phyloP scores from a whole-genome alignment of 2,888 invertebrate genomes.

The Galerucella calmariensis region DNA sequence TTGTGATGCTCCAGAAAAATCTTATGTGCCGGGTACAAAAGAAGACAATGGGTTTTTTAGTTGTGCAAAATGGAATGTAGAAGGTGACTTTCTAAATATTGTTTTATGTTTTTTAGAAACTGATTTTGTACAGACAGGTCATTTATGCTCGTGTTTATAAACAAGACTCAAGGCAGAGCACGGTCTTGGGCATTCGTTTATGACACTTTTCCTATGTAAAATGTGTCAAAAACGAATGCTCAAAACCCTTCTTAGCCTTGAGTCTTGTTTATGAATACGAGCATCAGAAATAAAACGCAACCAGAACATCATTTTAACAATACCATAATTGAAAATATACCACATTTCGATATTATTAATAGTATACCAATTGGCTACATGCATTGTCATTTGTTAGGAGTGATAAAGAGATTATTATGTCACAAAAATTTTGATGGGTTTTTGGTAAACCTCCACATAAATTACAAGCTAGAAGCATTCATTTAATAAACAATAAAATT shows the following conservation, averaged over 20 bases:
- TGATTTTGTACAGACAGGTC: conserved; percentile 22
- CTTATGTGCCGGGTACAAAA: conserved; percentile 17
- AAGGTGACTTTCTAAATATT: conserved; percentile 29
- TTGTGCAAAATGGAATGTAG: conserved; percentile 30
- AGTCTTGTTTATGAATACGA: no score
- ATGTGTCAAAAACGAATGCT: no score
- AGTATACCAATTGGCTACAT: not conserved
- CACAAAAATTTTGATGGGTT: not conserved
- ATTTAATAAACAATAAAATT: not conserved
- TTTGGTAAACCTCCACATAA: not conserved
- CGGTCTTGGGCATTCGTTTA: no score
- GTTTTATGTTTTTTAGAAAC: conserved; percentile 27
- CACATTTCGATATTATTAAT: conserved; percentile 1
- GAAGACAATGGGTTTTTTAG: conserved; percentile 30
- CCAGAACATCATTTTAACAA: no score
- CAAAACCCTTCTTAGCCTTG: no score
- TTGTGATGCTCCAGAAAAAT: conserved; percentile 33
- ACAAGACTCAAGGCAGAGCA: no score
- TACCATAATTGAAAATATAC: not conserved
- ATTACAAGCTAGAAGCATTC: not conserved
- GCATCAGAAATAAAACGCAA: conserved; percentile 5
- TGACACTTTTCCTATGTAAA: no score
- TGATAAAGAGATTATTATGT: not conserved
- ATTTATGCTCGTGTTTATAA: no score
- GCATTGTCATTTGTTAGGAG: not conserved